Base-by-base conservation (phyloP, 2,113 vertebrate species). In the Tautogolabrus adspersus region DNA sequence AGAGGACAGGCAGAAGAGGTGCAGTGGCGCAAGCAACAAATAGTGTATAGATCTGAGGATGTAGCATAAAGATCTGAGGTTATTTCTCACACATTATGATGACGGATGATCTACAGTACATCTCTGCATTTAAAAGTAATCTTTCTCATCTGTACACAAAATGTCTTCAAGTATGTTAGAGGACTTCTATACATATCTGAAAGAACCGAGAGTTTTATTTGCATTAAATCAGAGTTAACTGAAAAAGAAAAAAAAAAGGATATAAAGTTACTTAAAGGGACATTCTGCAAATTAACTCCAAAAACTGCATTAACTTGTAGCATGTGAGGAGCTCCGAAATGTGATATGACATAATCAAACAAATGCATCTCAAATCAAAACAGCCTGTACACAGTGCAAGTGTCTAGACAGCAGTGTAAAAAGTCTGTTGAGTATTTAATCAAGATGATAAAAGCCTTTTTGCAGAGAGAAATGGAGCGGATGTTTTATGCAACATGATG, bases 161-260 rank as follows among this genome's bases (percentile, higher is more conserved):
- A 78, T 61, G 58, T 76, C 40, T 88, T 89, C 81, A 91, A 89
- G 87, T 88, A 81, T 64, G 73, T 66, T 22, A 81, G 26, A 67
- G 57, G 57, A 72, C 57, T 81, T 78, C 15, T 54, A 63, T 26
- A 65, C 57, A 54, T n/a, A 59, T 61, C 30, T 61, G 47, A 56
- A 76, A 59, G 55, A 30, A 67, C 54, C 6, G 52, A 52, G 63
- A 40, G 3, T 18, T 60, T 51, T 61, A 57, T 60, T 84, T 81
- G 68, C 60, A 73, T 69, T 42, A 52, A 30, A 38, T 70, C 51
- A 73, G 72, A 65, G 51, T 8, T n/a, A 63, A 66, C 65, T 13
- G 10, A 15, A 70, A 63, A 72, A 26, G 19, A 38, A 61, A 47
- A 72, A 58, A 34, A 21, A 46, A 63, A 73, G 8, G 40, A 2